Percentiles rank a stretch among this genome's conserved stretches.
Conservation (phyloP, 2,797 vertebrate species). For the Loris lydekkerianus region DNA sequence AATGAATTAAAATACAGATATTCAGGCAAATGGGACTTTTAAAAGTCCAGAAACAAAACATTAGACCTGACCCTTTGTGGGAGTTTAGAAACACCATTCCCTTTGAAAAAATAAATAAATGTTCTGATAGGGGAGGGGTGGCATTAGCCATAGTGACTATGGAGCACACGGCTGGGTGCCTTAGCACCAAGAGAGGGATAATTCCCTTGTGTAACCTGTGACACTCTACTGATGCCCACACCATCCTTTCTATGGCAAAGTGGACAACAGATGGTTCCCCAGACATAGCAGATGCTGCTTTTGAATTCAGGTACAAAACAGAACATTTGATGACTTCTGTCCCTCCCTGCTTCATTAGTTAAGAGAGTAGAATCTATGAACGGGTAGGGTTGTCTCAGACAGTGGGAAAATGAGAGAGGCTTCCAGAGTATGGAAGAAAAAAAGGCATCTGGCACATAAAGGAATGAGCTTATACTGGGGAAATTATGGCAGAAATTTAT, state of each 20-base stretch:
- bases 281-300: constrained; percentile 80
- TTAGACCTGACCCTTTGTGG: neutral
- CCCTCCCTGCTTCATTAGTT: neutral
- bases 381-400: neutral
- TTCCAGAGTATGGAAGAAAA: neutral
- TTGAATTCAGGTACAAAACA: constrained; percentile 82
- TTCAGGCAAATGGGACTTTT: neutral
- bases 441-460: neutral
- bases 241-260: constrained; percentile 60
- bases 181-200: neutral
- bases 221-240: constrained; percentile 44
- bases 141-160: neutral
- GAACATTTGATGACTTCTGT: constrained; percentile 64
- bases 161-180: constrained; percentile 60
- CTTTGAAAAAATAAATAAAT: constrained; percentile 19
- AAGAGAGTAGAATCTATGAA: constrained; percentile 55
- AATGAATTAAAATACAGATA: constrained; percentile 25
- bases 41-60: neutral
- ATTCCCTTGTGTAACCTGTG: constrained; percentile 71
- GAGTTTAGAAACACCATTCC: constrained; percentile 22
- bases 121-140: neutral
- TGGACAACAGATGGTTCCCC: constrained; percentile 80
- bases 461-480: neutral
- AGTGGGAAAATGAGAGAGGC: constrained; percentile 9
- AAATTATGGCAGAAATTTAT: neutral